phyloP scores from a whole-genome alignment of 2,113 vertebrate genomes.

The Crotalus tigris region DNA sequence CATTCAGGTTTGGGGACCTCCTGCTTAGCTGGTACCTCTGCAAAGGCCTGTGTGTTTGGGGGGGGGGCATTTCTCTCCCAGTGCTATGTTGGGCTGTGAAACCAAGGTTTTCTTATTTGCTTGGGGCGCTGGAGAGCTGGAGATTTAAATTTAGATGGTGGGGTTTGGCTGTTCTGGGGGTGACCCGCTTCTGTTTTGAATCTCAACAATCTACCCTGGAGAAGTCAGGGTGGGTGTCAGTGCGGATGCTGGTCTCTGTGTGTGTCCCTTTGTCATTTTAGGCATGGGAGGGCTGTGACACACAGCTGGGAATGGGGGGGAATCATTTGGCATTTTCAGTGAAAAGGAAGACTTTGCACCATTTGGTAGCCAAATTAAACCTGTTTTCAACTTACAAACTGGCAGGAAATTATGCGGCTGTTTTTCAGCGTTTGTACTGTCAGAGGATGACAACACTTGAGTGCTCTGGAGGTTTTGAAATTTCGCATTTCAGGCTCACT shows the following conservation, averaged over 20 bases:
- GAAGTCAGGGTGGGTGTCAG: not conserved
- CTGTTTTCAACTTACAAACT: not conserved
- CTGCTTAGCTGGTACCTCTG: not conserved
- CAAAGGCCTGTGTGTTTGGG: constrained; percentile 30
- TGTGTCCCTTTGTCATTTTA: not conserved
- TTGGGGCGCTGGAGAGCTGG: not conserved
- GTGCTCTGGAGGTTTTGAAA: not conserved
- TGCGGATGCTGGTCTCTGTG: not conserved
- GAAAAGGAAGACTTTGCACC: not conserved
- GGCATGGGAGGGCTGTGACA: not conserved
- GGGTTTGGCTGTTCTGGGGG: not conserved
- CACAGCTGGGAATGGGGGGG: not conserved
- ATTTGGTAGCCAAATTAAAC: not conserved
- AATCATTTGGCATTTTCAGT: not conserved
- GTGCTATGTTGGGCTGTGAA: constrained; percentile 23
- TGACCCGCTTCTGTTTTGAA: constrained; percentile 1
- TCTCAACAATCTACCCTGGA: not conserved
- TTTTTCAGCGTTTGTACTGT: not conserved
- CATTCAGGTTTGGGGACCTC: not conserved
- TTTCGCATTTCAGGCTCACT: not conserved
- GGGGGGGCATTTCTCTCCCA: constrained; percentile 6
- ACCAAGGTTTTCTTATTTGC: not conserved
- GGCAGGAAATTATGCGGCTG: not conserved
- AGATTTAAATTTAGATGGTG: not conserved
- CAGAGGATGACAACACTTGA: not conserved